A percentile compares a stretch with the other conserved stretches of the same genome.
Evolutionary conservation across 2,888 invertebrate species (phyloP).

Genomic region (Kryphioiulus occultus): DNA sequence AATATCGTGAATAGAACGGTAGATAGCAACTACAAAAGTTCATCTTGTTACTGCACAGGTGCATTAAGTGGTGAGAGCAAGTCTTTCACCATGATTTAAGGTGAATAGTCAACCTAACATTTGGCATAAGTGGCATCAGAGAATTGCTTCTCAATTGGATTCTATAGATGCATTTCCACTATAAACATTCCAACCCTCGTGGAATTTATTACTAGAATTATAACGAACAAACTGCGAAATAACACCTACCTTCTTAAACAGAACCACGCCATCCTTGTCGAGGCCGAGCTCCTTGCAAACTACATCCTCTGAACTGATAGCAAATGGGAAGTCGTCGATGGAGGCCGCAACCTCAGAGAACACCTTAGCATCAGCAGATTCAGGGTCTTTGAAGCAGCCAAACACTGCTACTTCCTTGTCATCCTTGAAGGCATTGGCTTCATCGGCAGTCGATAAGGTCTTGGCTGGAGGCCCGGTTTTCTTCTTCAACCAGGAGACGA

Average conservation of each 20-base stretch:
- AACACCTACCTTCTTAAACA: constrained; percentile 96
- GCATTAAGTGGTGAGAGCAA: no score
- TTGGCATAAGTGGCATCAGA: no score
- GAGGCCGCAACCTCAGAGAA: constrained; percentile 81
- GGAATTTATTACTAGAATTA: no score
- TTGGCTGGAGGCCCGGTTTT: constrained; percentile 97
- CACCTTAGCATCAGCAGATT: constrained; percentile 79
- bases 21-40: no score
- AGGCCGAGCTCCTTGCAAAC: constrained; percentile 82
- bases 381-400: constrained; percentile 80
- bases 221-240: no score
- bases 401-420: constrained; percentile 82
- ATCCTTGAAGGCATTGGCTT: constrained; percentile 82
- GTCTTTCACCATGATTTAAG: no score
- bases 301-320: constrained; percentile 79
- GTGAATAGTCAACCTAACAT: no score
- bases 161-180: no score
- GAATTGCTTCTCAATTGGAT: no score
- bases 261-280: constrained; percentile 78
- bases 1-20: no score
- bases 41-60: no score
- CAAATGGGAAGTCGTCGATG: constrained; percentile 90
- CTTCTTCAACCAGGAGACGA: constrained; percentile 92
- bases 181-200: no score
- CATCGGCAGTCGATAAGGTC: constrained; percentile 77